Percentiles rank a stretch among this genome's conserved stretches.
These are phyloP conservation scores for Tachina grossa DNA, from an alignment of 2,888 invertebrate genomes.

Conservation along the genomic window DNA sequence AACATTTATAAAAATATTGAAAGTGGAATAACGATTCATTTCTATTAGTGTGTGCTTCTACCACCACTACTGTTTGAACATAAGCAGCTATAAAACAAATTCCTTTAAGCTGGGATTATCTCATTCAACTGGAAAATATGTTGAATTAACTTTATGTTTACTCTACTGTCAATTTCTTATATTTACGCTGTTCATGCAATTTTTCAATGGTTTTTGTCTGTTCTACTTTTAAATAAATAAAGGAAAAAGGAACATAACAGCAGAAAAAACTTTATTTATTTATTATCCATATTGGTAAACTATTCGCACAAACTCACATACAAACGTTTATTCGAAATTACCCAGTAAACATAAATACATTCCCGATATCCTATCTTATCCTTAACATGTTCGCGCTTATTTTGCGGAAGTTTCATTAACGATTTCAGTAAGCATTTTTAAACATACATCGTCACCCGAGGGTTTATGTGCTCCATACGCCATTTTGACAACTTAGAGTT, in stretches of 20 bases:
- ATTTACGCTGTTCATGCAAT: conserved; percentile 57
- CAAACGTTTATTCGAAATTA: background rate
- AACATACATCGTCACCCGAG: no score
- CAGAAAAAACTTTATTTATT: conserved; percentile 49
- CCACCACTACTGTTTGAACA: conserved; percentile 55
- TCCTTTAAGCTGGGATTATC: conserved; percentile 73
- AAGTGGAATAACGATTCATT: conserved; percentile 38
- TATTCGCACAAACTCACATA: conserved; percentile 20
- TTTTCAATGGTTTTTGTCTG: conserved; percentile 53
- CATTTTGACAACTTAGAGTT: no score
- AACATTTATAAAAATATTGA: conserved; percentile 19
- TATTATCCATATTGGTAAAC: conserved; percentile 58
- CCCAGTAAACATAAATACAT: background rate
- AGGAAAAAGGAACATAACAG: conserved; percentile 26
- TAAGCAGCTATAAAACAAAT: conserved; percentile 70
- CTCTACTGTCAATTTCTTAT: conserved; percentile 70
- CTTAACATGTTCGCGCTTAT: no score
- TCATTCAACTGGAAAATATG: conserved; percentile 73
- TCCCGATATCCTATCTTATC: background rate
- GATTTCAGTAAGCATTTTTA: no score
- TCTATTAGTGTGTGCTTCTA: conserved; percentile 31
- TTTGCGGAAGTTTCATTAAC: no score
- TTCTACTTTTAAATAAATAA: conserved; percentile 51
- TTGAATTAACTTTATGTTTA: conserved; percentile 73
- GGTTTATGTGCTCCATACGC: no score